Evolutionary conservation across 2,888 invertebrate species (phyloP), one percentile per base, ranked within the genome.

Genomic region (Pristionchus mayeri): DNA sequence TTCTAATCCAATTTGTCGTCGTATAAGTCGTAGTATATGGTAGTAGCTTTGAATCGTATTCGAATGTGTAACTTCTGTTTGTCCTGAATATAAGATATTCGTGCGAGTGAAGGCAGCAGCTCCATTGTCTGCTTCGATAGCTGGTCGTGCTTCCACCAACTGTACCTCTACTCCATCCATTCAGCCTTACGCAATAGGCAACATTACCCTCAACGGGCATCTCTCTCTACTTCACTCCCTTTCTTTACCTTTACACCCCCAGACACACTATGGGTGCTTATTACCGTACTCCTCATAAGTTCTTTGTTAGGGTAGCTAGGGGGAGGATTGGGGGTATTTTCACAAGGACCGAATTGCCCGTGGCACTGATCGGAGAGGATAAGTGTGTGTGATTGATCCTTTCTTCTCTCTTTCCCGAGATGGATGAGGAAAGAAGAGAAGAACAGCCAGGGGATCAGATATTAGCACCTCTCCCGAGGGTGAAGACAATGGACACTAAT

Each of bases 61-160:
- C 40, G 40, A 71, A 40, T 71, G 37, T 71, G 40, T 71, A 71
- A 71, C 40, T 11, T 40, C n/a, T 4, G n/a, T 37, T 67, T 37
- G 21, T 24, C 40, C 11, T 44, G 71, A 71, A 71, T 71, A 71
- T 71, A 71, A 13, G 24, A 24, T 16, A 40, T 71, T n/a, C 67
- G 18, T 40, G n/a, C 54, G n/a, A 54, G 44, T 24, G 40, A 16
- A 40, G 9, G 44, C 60, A 27, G 34, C 63, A 24, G 71, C 71
- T 71, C 11, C 16, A 40, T 71, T 44, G 71, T 40, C 71, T 71
- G 71, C 71, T 71, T 71, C 24, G 18, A n/a, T 71, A 71, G 71
- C n/a, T 18, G 40, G 9, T 24, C 40, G 7, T 71, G 24, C 71
- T 40, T 71, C 21, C 37, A 60, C 57, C 37, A 37, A 37, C 67